These are phyloP conservation scores for Drosophila siamana DNA, from an alignment of 2,888 invertebrate genomes.

Conservation along the genomic window DNA sequence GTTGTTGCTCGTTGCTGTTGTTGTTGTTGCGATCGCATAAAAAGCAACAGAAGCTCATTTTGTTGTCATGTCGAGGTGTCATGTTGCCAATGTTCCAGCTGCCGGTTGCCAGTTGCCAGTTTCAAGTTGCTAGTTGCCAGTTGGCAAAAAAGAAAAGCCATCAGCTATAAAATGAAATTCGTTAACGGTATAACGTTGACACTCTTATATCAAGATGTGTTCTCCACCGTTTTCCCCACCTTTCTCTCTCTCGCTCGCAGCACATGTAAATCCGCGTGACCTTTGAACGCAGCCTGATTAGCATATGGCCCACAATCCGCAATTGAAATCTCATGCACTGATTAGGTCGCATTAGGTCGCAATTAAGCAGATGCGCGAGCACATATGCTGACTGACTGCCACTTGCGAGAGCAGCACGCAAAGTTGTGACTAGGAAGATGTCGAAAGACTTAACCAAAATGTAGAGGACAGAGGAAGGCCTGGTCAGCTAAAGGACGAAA, in stretches of 20 bases:
- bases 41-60: conserved; percentile 80
- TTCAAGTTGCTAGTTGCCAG: conserved; percentile 25
- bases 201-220: conserved; percentile 73
- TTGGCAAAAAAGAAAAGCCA: conserved; percentile 30
- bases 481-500: too few species aligned
- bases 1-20: conserved; percentile 42
- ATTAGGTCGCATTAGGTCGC: conserved; percentile 60
- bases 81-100: conserved; percentile 76
- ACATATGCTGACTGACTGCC: not conserved
- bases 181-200: conserved; percentile 75
- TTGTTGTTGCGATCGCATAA: conserved; percentile 63
- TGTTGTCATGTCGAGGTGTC: conserved; percentile 81
- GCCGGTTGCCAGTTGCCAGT: conserved; percentile 39
- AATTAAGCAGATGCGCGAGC: conserved; percentile 40
- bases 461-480: too few species aligned
- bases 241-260: not conserved
- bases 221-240: not conserved
- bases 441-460: too few species aligned
- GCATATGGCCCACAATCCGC: conserved; percentile 56
- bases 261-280: conserved; percentile 67
- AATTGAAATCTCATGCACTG: conserved; percentile 66
- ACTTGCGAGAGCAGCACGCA: conserved; percentile 27
- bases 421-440: not conserved
- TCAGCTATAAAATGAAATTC: conserved; percentile 64
- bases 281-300: conserved; percentile 48